These are phyloP conservation scores for Chalcosyrphus nemorum DNA, from an alignment of 2,888 invertebrate genomes.

Conservation along the genomic window DNA sequence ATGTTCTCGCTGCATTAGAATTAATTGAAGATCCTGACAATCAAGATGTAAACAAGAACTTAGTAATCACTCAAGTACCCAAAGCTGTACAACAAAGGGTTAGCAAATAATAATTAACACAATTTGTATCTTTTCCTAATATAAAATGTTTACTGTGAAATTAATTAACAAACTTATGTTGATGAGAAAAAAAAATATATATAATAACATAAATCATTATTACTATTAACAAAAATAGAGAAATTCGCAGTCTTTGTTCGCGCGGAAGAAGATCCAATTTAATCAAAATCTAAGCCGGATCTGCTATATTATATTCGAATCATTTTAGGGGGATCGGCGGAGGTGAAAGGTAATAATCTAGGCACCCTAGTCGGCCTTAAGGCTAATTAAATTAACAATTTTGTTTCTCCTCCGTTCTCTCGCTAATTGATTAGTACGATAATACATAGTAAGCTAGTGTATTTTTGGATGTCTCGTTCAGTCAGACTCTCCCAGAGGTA, in stretches of 20 bases:
- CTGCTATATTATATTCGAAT: conserved; percentile 10
- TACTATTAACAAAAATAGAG: conserved; percentile 52
- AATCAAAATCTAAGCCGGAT: conserved; percentile 36
- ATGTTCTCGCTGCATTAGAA: not conserved
- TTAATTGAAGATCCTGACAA: not conserved
- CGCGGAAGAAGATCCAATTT: conserved; percentile 35
- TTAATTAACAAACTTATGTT: conserved; percentile 57
- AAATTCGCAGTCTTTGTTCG: conserved; percentile 67
- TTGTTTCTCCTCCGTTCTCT: conserved; percentile 20
- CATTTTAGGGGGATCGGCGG: not conserved
- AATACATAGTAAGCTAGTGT: not conserved
- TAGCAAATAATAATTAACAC: not conserved
- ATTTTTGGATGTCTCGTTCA: not conserved
- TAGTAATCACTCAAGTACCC: conserved; percentile 10
- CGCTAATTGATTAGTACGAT: conserved; percentile 27
- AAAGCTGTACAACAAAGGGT: not conserved
- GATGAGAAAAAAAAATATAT: conserved; percentile 36
- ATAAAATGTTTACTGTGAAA: conserved; percentile 43
- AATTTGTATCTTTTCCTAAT: conserved; percentile 9
- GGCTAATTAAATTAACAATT: conserved; percentile 47
- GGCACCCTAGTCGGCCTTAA: not conserved
- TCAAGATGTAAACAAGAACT: not conserved
- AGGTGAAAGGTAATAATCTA: not conserved
- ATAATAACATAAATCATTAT: conserved; percentile 18
- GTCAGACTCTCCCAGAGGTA: conserved; percentile 28